Percentiles rank a stretch among this genome's conserved stretches.
Conservation (phyloP, 2,113 vertebrate genomes). For the Thalassarche chlororhynchos region DNA sequence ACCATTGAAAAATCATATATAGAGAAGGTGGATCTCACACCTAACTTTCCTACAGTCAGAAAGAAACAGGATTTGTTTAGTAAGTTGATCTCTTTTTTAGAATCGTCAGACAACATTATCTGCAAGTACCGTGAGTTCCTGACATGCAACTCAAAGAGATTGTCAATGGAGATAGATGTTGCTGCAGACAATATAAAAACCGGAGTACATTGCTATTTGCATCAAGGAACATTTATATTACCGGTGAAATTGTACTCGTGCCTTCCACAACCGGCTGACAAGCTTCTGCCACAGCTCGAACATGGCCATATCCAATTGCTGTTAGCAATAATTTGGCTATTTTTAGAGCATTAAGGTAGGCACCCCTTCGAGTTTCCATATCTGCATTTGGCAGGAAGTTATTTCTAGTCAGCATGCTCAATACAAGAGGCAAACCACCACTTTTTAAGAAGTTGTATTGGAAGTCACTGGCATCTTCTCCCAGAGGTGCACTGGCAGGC, state of each 20-base stretch:
- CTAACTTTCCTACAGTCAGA: neutral
- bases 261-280: slow-evolving; percentile 94
- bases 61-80: neutral
- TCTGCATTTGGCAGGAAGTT: slow-evolving; percentile 99
- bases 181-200: neutral
- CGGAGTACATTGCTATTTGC: neutral
- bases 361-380: slow-evolving; percentile 96
- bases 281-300: slow-evolving; percentile 96
- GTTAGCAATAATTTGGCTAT: slow-evolving; percentile 96
- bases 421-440: slow-evolving; percentile 92
- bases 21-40: neutral
- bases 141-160: neutral
- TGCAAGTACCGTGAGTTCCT: neutral
- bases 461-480: slow-evolving; percentile 97
- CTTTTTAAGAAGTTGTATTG: slow-evolving; percentile 98
- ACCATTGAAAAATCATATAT: neutral
- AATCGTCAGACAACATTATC: neutral
- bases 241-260: slow-evolving; percentile 90
- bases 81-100: neutral
- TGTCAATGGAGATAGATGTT: neutral
- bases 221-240: slow-evolving; percentile 65
- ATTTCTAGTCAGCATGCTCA: slow-evolving; percentile 99
- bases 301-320: slow-evolving; percentile 96
- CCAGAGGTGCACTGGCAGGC: slow-evolving; percentile 96
- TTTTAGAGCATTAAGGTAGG: slow-evolving; percentile 97